Base-by-base conservation (phyloP, 2,888 invertebrate species). In the Conops quadrifasciatus region DNA sequence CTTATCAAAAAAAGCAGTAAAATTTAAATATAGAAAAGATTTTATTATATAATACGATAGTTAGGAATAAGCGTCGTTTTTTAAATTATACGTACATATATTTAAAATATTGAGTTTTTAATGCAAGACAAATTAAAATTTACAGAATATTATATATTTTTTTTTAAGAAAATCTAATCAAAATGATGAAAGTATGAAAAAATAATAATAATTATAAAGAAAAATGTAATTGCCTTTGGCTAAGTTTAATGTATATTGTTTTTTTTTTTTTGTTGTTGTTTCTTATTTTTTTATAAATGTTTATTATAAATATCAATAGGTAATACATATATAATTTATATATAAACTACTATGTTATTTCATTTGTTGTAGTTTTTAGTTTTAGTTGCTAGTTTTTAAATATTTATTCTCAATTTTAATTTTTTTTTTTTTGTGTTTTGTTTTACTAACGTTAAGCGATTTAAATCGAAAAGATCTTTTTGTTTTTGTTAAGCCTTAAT, bases 1-100 rank as follows among this genome's bases (percentile, higher is more conserved):
- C 15, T 45, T 59, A 51, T 24, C 15, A 66, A 62, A 68, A n/a
- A 59, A 68, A 49, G 30, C 19, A 58, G 15, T 65, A n/a, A 53
- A 7, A 30, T 58, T 58, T 47, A 58, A 24, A 56, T 43, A 24
- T 66, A 53, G 19, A 53, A 66, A 60, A 68, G 2, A 26, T 24
- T 19, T 58, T 26, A 9, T 36, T 60, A 60, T 43, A 60, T 24
- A 43, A 19, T 59, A 53, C 19, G 24, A 62, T 58, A 26, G 36
- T 67, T 68, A 68, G 68, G 51, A 68, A 68, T 68, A 68, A 68
- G 68, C 68, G 68, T 68, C 49, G 43, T 68, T 62, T 60, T 49
- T 68, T 51, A 45, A 47, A 67, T 43, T 13, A 65, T 28, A 65
- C 28, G 19, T 49, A 49, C 49, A n/a, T 49, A 49, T 49, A 65